A percentile compares a stretch with the other conserved stretches of the same genome.
Evolutionary conservation across 2,797 vertebrate species (phyloP).

Genomic region (Columba guinea): DNA sequence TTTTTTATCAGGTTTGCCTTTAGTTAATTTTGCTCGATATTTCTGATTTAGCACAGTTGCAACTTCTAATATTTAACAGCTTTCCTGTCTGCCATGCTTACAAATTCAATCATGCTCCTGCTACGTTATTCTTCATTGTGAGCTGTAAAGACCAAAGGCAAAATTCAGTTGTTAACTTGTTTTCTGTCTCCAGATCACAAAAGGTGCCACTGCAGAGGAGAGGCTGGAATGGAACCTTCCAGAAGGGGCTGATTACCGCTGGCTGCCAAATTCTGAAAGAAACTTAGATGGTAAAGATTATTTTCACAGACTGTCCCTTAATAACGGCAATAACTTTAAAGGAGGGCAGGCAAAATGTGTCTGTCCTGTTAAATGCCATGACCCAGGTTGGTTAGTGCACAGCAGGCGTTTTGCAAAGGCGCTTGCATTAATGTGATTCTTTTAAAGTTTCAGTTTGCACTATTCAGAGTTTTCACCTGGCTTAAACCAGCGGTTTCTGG

Average conservation of each 20-base stretch:
- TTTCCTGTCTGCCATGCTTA: neutral
- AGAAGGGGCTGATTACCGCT: slow-evolving; percentile 78
- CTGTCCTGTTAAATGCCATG: neutral
- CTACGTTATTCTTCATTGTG: neutral
- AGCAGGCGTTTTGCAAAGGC: neutral
- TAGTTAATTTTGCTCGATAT: neutral
- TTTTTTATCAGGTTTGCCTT: slow-evolving; percentile 92
- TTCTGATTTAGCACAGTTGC: neutral
- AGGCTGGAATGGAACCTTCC: slow-evolving; percentile 88
- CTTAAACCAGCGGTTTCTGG: neutral
- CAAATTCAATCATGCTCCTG: neutral
- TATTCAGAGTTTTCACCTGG: neutral
- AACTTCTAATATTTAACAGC: neutral
- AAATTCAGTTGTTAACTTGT: neutral
- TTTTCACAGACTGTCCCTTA: neutral
- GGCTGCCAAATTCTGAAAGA: slow-evolving; percentile 90
- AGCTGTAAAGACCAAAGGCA: neutral
- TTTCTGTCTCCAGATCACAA: slow-evolving; percentile 84
- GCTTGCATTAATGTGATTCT: neutral
- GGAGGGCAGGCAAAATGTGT: neutral
- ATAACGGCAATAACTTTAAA: neutral
- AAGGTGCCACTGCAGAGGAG: slow-evolving; percentile 87
- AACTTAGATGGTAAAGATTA: slow-evolving; percentile 84
- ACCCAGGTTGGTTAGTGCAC: neutral
- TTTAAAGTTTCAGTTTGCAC: neutral